Conservation (phyloP, 2,113 vertebrate species). For the Carassius carassius region DNA sequence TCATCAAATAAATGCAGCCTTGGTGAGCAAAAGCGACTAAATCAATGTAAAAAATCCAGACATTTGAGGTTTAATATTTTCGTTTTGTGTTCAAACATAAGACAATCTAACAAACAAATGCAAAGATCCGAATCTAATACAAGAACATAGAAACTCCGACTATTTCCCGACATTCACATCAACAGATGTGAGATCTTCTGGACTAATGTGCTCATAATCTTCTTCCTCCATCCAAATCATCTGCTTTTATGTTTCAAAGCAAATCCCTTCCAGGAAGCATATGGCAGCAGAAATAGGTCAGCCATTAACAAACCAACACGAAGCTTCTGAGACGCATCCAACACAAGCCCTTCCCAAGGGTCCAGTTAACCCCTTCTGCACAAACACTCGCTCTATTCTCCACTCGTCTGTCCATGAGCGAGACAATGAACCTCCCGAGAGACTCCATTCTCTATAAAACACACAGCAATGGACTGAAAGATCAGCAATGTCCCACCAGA, state of each 20-base stretch:
- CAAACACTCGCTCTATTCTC: neutral
- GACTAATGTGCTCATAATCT: conserved; percentile 43
- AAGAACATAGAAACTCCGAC: neutral
- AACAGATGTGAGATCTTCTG: conserved; percentile 35
- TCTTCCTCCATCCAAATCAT: conserved; percentile 58
- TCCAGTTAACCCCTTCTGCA: conserved; percentile 44
- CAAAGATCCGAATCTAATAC: neutral
- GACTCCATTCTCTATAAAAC: neutral
- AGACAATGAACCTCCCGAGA: neutral
- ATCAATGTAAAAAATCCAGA: neutral
- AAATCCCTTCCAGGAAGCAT: conserved; percentile 86
- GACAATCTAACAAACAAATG: too few species aligned
- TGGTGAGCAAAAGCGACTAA: neutral
- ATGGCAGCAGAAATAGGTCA: conserved; percentile 91
- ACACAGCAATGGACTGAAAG: neutral
- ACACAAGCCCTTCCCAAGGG: conserved; percentile 77
- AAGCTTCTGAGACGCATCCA: conserved; percentile 79
- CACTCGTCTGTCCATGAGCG: neutral
- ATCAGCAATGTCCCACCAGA: neutral
- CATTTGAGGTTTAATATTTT: too few species aligned
- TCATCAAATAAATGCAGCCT: neutral
- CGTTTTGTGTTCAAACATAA: too few species aligned
- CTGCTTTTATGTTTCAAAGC: conserved; percentile 69
- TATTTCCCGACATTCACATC: neutral
- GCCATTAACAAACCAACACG: conserved; percentile 88